Evolutionary conservation across 2,888 invertebrate genomes (phyloP), one percentile per base, ranked within the genome.

Genomic region (Apamea crenata): DNA sequence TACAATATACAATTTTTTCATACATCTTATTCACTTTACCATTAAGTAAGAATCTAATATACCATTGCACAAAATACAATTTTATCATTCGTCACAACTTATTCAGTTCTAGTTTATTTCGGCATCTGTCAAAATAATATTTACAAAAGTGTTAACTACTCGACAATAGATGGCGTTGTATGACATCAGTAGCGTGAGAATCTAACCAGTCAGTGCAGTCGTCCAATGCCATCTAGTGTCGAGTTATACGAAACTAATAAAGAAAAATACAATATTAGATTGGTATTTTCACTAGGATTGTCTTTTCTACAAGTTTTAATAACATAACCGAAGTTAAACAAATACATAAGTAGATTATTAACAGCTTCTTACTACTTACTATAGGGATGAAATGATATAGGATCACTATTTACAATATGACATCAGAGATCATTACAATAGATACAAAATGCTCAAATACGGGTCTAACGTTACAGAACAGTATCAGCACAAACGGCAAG

Each of bases 1-100:
- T 92, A 93, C 91, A 89, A 92, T 91, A 90, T 91, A 93, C 91
- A 91, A 82, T 90, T 91, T 90, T 18, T 89, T 92, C 91, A 90
- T 92, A 87, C 85, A 91, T 87, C 87, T 89, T 90, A 91, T 85
- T 89, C 80, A 74, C 81, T 86, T 89, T 88, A 89, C 84, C 88
- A 82, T 85, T 84, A 88, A 76, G 80, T 81, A 88, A 80, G 82
- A 80, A 88, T 89, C 88, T 80, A 86, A 75, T 87, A 86, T 84
- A 87, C 78, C 89, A 89, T 90, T 90, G 90, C 89, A 90, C 90
- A 90, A 89, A 90, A 88, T 87, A 90, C 83, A 88, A 88, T 80
- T 81, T 82, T 78, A 78, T 71, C 84, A 80, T 82, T 83, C 81
- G 77, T 86, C 87, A 86, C 84, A 77, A 75, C 71, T 63, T 86